Evolutionary conservation across 2,797 vertebrate genomes (phyloP).

Genomic region (Novumbra hubbsi): DNA sequence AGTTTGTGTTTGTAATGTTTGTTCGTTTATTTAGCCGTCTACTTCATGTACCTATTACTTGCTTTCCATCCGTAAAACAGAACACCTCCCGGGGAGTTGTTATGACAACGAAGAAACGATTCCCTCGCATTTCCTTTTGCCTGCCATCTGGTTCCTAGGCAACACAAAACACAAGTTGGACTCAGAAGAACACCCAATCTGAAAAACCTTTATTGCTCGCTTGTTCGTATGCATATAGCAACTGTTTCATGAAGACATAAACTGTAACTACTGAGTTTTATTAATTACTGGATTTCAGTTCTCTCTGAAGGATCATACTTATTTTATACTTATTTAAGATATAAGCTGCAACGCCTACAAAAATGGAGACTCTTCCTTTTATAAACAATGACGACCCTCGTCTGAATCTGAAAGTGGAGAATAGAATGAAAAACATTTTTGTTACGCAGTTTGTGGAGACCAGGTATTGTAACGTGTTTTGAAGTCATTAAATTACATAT

Average conservation of each 20-base stretch:
- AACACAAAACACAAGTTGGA: conserved; percentile 59
- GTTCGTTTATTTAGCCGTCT: conserved; percentile 13
- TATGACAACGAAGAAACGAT: conserved; percentile 62
- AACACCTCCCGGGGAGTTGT: conserved; percentile 50
- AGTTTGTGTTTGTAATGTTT: conserved; percentile 4
- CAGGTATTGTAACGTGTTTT: conserved; percentile 54
- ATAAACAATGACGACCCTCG: conserved; percentile 51
- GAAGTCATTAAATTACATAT: too few relatives aligned
- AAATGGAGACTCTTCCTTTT: conserved; percentile 53
- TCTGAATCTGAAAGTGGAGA: conserved; percentile 63
- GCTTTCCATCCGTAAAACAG: conserved; percentile 29
- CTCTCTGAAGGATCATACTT: conserved; percentile 3
- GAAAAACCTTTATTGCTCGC: conserved; percentile 37
- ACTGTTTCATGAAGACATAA: conserved; percentile 14
- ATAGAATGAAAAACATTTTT: conserved; percentile 70
- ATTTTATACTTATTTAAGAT: not conserved
- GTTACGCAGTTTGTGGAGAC: conserved; percentile 72
- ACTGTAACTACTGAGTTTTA: conserved; percentile 7
- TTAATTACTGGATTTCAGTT: conserved; percentile 13
- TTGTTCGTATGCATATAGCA: conserved; percentile 33
- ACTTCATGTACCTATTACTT: conserved; percentile 12
- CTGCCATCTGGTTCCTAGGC: conserved; percentile 52
- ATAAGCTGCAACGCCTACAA: conserved; percentile 5
- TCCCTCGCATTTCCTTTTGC: conserved; percentile 43
- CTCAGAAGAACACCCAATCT: conserved; percentile 47